phyloP scores from a whole-genome alignment of 2,797 vertebrate genomes.

The Molossus molossus region DNA sequence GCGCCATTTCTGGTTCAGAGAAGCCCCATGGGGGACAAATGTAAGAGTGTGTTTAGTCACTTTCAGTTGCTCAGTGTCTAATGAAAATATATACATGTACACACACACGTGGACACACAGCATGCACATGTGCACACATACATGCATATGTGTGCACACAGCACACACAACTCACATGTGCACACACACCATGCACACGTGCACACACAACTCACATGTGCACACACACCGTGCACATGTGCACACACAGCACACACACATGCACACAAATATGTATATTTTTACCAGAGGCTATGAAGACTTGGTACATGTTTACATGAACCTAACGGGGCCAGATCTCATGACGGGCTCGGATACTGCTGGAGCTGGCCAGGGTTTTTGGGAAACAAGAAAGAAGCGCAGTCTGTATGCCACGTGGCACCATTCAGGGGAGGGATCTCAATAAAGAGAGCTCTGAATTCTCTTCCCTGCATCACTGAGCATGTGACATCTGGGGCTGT shows the following conservation, averaged over 20 bases:
- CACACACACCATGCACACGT: too few relatives aligned
- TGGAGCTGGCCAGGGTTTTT: background rate
- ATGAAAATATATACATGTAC: background rate
- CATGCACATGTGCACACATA: too few relatives aligned
- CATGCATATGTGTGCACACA: too few relatives aligned
- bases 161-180: too few relatives aligned
- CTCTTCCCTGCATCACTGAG: background rate
- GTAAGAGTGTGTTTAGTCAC: background rate
- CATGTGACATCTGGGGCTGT: conserved; percentile 21
- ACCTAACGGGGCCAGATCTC: background rate
- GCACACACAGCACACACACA: accelerated
- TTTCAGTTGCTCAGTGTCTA: background rate
- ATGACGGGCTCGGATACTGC: background rate
- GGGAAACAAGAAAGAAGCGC: background rate
- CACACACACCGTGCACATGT: accelerated
- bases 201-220: too few relatives aligned
- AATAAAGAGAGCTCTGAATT: background rate
- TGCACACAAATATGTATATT: background rate
- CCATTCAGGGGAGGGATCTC: background rate
- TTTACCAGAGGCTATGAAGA: conserved; percentile 42
- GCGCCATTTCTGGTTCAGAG: background rate
- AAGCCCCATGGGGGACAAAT: too few relatives aligned
- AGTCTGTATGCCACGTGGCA: background rate
- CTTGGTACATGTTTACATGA: conserved; percentile 32
- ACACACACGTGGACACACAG: too few relatives aligned